Evolutionary conservation across 2,888 invertebrate genomes (phyloP).

Genomic region (Corbicula japonica): DNA sequence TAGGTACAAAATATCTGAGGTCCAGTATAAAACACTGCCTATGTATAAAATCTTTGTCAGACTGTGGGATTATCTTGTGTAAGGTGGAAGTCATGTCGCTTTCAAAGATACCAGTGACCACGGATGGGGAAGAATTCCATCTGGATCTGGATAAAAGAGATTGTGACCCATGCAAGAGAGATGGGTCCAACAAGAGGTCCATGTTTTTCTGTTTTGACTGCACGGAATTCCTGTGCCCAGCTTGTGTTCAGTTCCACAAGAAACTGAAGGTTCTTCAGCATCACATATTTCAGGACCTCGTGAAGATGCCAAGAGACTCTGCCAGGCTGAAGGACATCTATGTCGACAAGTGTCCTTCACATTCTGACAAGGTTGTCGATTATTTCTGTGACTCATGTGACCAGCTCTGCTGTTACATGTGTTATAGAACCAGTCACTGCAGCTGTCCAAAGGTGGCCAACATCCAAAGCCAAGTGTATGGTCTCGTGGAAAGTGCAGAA

Average conservation of each 20-base stretch:
- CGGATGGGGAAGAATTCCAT: slow-evolving; percentile 24
- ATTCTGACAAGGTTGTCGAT: slow-evolving; percentile 30
- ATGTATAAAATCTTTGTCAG: slow-evolving; percentile 6
- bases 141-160: slow-evolving; percentile 33
- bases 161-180: slow-evolving; percentile 35
- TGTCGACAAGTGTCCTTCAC: slow-evolving; percentile 30
- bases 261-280: slow-evolving; percentile 25
- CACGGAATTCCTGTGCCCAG: slow-evolving; percentile 26
- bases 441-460: slow-evolving; percentile 34
- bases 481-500: slow-evolving; percentile 27
- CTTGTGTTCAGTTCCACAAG: slow-evolving; percentile 29
- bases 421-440: slow-evolving; percentile 31
- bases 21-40: slow-evolving; percentile 31
- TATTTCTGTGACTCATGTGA: slow-evolving; percentile 36
- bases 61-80: too few relatives aligned
- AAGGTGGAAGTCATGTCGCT: slow-evolving; percentile 20
- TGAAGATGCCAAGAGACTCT: slow-evolving; percentile 36
- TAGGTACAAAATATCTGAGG: too few relatives aligned
- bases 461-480: slow-evolving; percentile 32
- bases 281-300: slow-evolving; percentile 31
- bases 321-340: slow-evolving; percentile 28
- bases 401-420: slow-evolving; percentile 29
- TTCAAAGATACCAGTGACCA: slow-evolving; percentile 16
- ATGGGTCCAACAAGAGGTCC: slow-evolving; percentile 28
- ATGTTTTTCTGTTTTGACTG: slow-evolving; percentile 29